Percentiles rank a stretch among this genome's conserved stretches.
Evolutionary conservation across 2,888 invertebrate species (phyloP).

Genomic region (Rutpela maculata): DNA sequence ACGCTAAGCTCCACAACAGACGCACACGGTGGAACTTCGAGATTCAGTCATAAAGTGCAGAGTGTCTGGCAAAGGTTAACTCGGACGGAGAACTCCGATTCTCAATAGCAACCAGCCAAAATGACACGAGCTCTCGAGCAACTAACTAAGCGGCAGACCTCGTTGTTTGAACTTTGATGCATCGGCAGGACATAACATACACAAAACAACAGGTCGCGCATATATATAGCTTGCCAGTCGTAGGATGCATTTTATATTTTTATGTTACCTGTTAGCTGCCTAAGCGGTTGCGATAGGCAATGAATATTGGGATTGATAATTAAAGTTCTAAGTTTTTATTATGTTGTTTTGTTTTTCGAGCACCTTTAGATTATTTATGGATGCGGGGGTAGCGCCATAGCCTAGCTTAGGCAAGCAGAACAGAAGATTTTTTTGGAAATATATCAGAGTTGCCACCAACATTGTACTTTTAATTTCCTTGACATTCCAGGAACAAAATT

Average conservation of each 20-base stretch:
- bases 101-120: neutral
- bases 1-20: neutral
- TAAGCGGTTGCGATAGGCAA: neutral
- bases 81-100: neutral
- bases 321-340: too few species aligned
- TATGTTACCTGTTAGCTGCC: neutral
- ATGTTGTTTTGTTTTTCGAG: too few species aligned
- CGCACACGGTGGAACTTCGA: neutral
- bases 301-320: too few species aligned
- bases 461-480: too few species aligned
- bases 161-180: neutral
- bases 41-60: neutral
- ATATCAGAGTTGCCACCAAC: too few species aligned
- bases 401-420: too few species aligned
- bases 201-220: neutral
- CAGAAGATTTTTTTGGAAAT: too few species aligned
- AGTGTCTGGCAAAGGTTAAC: slow-evolving; percentile 1
- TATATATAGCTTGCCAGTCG: neutral
- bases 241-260: too few species aligned
- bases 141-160: neutral
- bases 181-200: neutral
- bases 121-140: neutral
- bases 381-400: too few species aligned
- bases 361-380: too few species aligned
- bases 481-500: too few species aligned